Evolutionary conservation across 2,888 invertebrate species (phyloP), one percentile per base, ranked within the genome.

Genomic region (Chironomus riparius): DNA sequence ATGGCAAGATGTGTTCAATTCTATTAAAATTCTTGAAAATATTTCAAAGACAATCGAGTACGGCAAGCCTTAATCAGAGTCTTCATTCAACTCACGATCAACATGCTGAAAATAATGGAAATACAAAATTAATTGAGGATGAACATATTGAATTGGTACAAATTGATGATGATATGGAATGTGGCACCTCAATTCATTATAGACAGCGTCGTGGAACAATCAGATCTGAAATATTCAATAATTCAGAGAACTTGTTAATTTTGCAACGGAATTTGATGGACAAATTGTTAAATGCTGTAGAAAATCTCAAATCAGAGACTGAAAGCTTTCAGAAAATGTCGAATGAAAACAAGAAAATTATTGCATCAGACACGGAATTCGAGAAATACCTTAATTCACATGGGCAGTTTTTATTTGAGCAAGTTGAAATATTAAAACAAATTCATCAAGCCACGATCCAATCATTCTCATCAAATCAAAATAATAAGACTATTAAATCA

Each of bases 341-440:
- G 4, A 38, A 38, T 10, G 56, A 68, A 12, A 21, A 68, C 4
- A 13, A 62, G 28, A 10, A 24, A n/a, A 15, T 21, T 56, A 12
- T 70, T 12, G 21, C 21, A 24, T 18, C 24, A 18, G 47, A 47
- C 47, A 15, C 15, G 4, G 38, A 61, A 15, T 15, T 73, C 13
- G 18, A 22, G 1, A 24, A 78, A n/a, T 82, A 83, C 76, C 77
- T 84, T 2, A 80, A 80, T 48, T 79, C 80, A 2, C 84, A 84
- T 79, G 81, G 82, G 68, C 77, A 79, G 24, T 82, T 82, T 76
- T 77, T 84, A 12, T 79, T 81, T 56, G 81, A 81, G 56, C 83
- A 83, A 50, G 82, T 83, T 69, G 80, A 80, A 77, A 78, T 78
- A 78, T 76, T 70, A 76, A 77, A 83, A 13, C 81, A 79, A 77